These are phyloP conservation scores for Embidobia sp. DNA, from an alignment of 2,888 invertebrate species.

Conservation along the genomic window DNA sequence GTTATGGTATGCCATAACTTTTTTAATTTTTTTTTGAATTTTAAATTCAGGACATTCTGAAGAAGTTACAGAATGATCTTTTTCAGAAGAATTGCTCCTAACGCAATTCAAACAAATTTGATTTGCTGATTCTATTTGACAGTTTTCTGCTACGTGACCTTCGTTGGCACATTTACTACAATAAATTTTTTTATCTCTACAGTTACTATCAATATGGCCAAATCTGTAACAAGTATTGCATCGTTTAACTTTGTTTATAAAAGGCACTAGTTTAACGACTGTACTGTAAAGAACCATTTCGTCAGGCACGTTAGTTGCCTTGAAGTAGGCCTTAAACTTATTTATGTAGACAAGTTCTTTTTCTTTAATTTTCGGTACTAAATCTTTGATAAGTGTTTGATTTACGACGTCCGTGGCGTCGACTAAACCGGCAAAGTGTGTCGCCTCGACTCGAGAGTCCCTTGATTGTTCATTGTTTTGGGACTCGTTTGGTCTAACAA, in stretches of 20 bases:
- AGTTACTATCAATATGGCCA: neutral
- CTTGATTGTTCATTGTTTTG: no score
- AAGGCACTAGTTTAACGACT: neutral
- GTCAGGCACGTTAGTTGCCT: neutral
- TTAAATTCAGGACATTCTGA: neutral
- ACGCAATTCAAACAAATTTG: slow-evolving; percentile 3
- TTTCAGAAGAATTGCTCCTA: neutral
- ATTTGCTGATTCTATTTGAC: neutral
- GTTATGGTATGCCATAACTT: neutral
- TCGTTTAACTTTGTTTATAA: neutral
- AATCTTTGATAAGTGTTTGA: no score
- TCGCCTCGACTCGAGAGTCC: no score
- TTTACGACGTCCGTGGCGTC: no score
- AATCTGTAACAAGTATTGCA: neutral
- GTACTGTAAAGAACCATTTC: neutral
- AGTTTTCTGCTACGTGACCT: neutral
- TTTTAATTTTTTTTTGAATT: neutral
- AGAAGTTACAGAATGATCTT: neutral
- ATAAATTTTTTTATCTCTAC: neutral
- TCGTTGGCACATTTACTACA: neutral
- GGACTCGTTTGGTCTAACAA: no score
- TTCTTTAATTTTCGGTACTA: no score
- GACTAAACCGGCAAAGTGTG: no score
- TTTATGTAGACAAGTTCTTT: no score
- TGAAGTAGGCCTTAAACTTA: slow-evolving; percentile 5